A percentile compares a stretch with the other conserved stretches of the same genome.
These are phyloP conservation scores for Microctonus hyperodae DNA, from an alignment of 2,888 invertebrate species.

Conservation along the genomic window DNA sequence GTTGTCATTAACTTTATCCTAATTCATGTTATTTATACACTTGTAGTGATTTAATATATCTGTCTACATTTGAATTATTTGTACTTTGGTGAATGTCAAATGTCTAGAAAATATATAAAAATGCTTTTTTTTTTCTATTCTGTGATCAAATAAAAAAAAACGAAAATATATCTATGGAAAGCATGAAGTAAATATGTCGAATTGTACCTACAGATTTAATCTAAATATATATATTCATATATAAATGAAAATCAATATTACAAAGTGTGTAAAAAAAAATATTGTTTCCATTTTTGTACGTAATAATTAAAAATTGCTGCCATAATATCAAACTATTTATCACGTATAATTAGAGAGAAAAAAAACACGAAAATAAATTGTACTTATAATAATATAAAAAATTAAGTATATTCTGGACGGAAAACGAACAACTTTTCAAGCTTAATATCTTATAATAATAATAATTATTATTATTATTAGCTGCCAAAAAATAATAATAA, in stretches of 20 bases:
- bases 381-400: constrained; percentile 10
- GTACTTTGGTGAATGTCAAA: constrained; percentile 27
- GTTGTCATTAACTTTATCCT: not conserved
- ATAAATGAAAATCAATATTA: constrained; percentile 6
- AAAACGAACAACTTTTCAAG: constrained; percentile 29
- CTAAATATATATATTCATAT: not conserved
- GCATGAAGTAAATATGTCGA: not conserved
- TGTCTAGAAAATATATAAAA: not conserved
- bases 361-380: not conserved
- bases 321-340: not conserved
- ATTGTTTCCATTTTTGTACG: not conserved
- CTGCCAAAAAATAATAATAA: constrained; percentile 2
- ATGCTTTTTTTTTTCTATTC: not conserved
- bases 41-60: constrained; percentile 8
- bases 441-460: constrained; percentile 14
- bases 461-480: no score
- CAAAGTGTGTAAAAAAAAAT: not conserved
- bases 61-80: constrained; percentile 18
- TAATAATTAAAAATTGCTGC: not conserved
- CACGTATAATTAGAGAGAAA: not conserved
- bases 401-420: constrained; percentile 39
- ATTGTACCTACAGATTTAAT: constrained; percentile 12
- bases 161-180: constrained; percentile 30
- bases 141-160: constrained; percentile 15
- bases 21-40: not conserved